These are phyloP conservation scores for Pelodytes ibericus DNA, from an alignment of 2,797 vertebrate species.

Conservation along the genomic window DNA sequence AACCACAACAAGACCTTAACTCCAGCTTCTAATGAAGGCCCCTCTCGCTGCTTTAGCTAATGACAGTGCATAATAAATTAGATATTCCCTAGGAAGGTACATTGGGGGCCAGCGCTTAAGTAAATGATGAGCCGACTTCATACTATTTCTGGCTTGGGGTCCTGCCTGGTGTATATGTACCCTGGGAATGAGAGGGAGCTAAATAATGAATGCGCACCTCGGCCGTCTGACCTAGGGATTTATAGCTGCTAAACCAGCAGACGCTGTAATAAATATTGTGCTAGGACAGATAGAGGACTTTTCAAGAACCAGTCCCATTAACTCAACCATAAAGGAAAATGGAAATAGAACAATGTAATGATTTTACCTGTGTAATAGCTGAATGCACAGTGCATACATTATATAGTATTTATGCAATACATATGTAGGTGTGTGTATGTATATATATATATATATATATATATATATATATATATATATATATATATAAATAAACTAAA, in stretches of 20 bases:
- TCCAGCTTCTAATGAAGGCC: conserved; percentile 78
- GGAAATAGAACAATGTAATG: conserved; percentile 23
- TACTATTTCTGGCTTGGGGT: conserved; percentile 58
- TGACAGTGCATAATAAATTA: conserved; percentile 76
- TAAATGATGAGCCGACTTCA: conserved; percentile 65
- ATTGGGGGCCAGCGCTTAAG: conserved; percentile 61
- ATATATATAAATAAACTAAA: too few relatives aligned
- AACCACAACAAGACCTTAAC: conserved; percentile 90
- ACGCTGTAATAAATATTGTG: conserved; percentile 55
- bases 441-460: too few relatives aligned
- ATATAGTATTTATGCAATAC: too few relatives aligned
- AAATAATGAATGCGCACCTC: conserved; percentile 61
- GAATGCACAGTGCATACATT: background rate
- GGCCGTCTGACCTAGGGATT: conserved; percentile 56
- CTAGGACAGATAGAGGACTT: conserved; percentile 57
- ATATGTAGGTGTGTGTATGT: too few relatives aligned
- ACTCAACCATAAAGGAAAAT: conserved; percentile 30
- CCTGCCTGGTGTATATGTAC: conserved; percentile 61
- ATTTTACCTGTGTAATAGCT: background rate
- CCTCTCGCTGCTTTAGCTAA: conserved; percentile 73
- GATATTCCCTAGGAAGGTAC: conserved; percentile 70
- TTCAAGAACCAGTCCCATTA: conserved; percentile 55
- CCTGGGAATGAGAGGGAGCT: conserved; percentile 61
- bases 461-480: too few relatives aligned
- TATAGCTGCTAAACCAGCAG: conserved; percentile 55